Conservation (phyloP, 92 coral and sea anemone genomes). For the Zoanthus sansibaricus region DNA sequence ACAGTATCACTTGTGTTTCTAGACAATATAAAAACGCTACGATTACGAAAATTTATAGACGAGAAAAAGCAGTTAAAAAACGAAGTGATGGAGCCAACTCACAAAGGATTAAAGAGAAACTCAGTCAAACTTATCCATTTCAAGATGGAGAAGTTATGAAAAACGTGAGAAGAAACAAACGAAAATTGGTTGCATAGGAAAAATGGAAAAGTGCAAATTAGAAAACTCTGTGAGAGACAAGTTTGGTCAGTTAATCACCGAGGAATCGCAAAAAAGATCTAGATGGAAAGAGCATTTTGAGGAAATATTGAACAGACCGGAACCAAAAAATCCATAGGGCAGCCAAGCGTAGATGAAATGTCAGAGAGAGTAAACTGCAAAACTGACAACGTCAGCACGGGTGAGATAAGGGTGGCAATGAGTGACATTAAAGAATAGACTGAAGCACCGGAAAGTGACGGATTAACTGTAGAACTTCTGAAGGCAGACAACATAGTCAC, state of each 20-base stretch:
- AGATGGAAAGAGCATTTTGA: conserved; percentile 8
- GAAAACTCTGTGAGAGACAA: conserved; percentile 20
- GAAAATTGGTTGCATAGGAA: conserved; percentile 18
- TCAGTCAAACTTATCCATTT: conserved; percentile 10
- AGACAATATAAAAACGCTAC: no score
- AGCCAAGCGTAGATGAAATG: background rate
- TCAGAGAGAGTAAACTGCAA: conserved; percentile 8
- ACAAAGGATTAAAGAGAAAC: conserved; percentile 20
- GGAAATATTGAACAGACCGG: conserved; percentile 28
- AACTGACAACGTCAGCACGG: conserved; percentile 5
- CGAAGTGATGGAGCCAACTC: conserved; percentile 12
- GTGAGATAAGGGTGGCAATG: no score
- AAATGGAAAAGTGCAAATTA: background rate
- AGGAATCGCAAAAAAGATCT: conserved; percentile 20
- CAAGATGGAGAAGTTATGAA: conserved; percentile 20
- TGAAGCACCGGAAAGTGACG: no score
- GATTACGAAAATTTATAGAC: no score
- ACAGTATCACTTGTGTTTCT: no score
- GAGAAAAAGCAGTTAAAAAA: background rate
- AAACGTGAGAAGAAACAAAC: conserved; percentile 21
- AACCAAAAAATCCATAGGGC: conserved; percentile 21
- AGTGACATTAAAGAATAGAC: no score
- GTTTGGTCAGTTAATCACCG: conserved; percentile 30
- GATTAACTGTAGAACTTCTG: no score
- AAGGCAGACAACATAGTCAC: no score